Conservation (phyloP, 2,888 invertebrate genomes). For the Ophion slaviceki region DNA sequence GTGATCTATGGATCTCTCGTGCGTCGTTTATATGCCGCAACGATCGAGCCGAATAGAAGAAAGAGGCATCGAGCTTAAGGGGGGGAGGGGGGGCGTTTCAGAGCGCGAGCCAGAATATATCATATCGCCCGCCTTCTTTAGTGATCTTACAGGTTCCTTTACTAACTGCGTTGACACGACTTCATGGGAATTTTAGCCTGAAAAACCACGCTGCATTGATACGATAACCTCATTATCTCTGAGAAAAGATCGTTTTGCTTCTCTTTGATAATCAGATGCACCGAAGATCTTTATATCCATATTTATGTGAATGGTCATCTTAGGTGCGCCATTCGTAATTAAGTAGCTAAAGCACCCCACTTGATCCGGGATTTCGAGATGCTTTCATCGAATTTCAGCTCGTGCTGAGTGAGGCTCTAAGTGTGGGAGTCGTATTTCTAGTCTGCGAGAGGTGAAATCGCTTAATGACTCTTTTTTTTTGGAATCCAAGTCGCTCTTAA, state of each 20-base stretch:
- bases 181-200: neutral
- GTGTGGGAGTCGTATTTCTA: too few relatives aligned
- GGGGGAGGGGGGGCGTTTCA: conserved; percentile 13
- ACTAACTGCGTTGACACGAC: conserved; percentile 34
- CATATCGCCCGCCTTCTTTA: conserved; percentile 35
- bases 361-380: too few relatives aligned
- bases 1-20: conserved; percentile 73
- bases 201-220: neutral
- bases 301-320: neutral
- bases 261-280: neutral
- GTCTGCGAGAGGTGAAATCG: too few relatives aligned
- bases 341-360: neutral
- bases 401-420: too few relatives aligned
- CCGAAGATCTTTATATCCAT: neutral
- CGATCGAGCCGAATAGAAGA: conserved; percentile 31
- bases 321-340: neutral
- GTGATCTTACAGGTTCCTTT: conserved; percentile 42
- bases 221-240: neutral
- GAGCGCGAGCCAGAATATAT: conserved; percentile 19
- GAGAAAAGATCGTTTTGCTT: neutral
- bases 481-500: too few relatives aligned
- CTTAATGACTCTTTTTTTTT: too few relatives aligned
- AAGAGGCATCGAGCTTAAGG: conserved; percentile 33
- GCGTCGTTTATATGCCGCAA: conserved; percentile 41
- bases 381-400: too few relatives aligned